Evolutionary conservation across 2,888 invertebrate species (phyloP), one percentile per base, ranked within the genome.

Genomic region (Hirtodrosophila trivittata): DNA sequence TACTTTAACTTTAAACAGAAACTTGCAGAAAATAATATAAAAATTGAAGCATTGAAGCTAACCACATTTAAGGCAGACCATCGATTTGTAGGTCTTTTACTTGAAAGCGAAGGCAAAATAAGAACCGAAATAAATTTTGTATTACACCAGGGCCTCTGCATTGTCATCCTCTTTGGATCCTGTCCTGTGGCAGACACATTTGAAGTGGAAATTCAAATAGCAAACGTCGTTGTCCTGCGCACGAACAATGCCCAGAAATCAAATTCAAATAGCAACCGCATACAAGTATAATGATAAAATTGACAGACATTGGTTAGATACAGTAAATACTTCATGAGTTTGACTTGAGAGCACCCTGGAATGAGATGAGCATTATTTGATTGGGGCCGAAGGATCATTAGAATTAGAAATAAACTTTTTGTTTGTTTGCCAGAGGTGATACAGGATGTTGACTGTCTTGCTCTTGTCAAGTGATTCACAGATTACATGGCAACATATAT

Each of bases 191-290:
- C n/a, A 21, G 72, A 63, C 56, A 72, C 55, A 50, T 50, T 46
- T 60, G 30, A 59, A 59, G 58, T 38, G 50, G 45, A 45, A 45
- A n/a, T 43, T 35, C 10, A 32, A 41, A 37, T 12, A 16, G 35
- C 54, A 32, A 39, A 7, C 18, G 18, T 21, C 18, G 18, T 42
- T 12, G 28, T 32, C 26, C 12, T 6, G n/a, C 10, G 21, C 10
- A 5, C n/a, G 56, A 45, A 69, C 51, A 63, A 68, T 64, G 50
- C 13, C 25, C 13, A 13, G 12, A 45, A 66, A 58, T 66, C 58
- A 52, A 56, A 67, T 41, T 42, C 47, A 73, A 70, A 76, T 56
- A 41, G 18, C 8, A 18, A n/a, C 18, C 4, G n/a, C 8, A 18
- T 10, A 13, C 37, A 62, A 46, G 39, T 55, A 57, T 33, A 70